Evolutionary conservation across 1,140 invertebrate species (phyloP), one percentile per base, ranked within the genome.

Genomic region (Anastatus disparis): DNA sequence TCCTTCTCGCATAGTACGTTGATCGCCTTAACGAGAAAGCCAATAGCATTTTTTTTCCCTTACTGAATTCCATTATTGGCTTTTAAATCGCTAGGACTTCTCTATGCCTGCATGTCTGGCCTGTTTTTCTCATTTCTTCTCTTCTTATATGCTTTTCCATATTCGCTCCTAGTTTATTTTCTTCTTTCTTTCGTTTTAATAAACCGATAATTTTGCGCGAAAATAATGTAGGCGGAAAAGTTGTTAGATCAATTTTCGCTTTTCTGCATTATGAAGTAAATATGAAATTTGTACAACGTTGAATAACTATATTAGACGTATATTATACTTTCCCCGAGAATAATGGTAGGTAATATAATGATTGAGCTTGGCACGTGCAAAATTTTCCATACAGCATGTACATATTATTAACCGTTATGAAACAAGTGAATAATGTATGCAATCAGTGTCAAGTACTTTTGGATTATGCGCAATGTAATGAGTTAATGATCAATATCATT

Each of bases 11-110:
- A n/a, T n/a, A n/a, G n/a, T 35, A 61, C 40, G 58, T 22, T 61
- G 58, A 61, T 61, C 58, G 58, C 22, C 26, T 61, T 27, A 61
- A 61, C 58, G 58, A 61, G 58, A 61, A 61, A 61, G 58, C 58
- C 58, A n/a, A 61, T 46, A 20, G 58, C 38, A n/a, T 46, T 29
- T 44, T 38, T 40, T 22, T 61, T 61, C 31, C n/a, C 4, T 6
- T 10, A 46, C 24, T n/a, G 17, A n/a, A 61, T 61, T 46, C 58
- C 58, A 46, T 52, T 48, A 48, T 61, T 29, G 58, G 58, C 58
- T 46, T 44, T 61, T 46, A 61, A 44, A 61, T 61, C 58, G 58
- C 15, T 12, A 4, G 58, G 42, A 61, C 31, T 35, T 35, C 10
- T 35, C 31, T 35, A 4, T 35, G 10, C 31, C 48, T 20, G 4